A percentile compares a stretch with the other conserved stretches of the same genome.
Evolutionary conservation across 2,888 invertebrate species (phyloP).

Genomic region (Torymus texanus): DNA sequence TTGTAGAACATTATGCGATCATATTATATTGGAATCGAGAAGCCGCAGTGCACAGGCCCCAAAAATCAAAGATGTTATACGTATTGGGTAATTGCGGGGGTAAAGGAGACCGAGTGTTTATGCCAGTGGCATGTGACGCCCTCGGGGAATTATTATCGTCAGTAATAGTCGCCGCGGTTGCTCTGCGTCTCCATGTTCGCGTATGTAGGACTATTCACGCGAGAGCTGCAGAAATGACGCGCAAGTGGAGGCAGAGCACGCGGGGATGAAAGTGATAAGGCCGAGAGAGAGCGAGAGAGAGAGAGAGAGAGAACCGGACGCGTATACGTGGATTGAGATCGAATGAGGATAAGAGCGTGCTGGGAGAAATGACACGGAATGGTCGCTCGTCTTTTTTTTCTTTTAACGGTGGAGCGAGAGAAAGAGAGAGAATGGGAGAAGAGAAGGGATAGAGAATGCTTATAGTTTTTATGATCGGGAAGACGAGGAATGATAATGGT

Average conservation of each 20-base stretch:
- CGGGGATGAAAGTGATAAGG: slow-evolving; percentile 40
- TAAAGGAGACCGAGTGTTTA: slow-evolving; percentile 67
- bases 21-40: too few species aligned
- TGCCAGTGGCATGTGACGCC: slow-evolving; percentile 71
- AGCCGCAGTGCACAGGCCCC: slow-evolving; percentile 51
- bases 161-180: slow-evolving; percentile 58
- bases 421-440: too few species aligned
- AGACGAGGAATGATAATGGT: slow-evolving; percentile 21
- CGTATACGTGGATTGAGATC: slow-evolving; percentile 35
- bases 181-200: neutral
- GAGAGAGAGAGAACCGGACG: slow-evolving; percentile 17
- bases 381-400: slow-evolving; percentile 13
- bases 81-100: slow-evolving; percentile 70
- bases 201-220: neutral
- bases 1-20: too few species aligned
- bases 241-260: neutral
- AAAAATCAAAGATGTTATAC: slow-evolving; percentile 65
- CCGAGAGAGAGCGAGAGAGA: slow-evolving; percentile 29
- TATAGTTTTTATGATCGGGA: slow-evolving; percentile 21
- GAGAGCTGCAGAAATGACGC: neutral
- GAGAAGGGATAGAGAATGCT: neutral
- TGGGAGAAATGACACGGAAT: slow-evolving; percentile 18
- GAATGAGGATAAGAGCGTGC: slow-evolving; percentile 28
- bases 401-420: neutral
- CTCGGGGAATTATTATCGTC: slow-evolving; percentile 69